A percentile compares a stretch with the other conserved stretches of the same genome.
Evolutionary conservation across 2,113 vertebrate genomes (phyloP).

Genomic region (Ammodytes dubius): DNA sequence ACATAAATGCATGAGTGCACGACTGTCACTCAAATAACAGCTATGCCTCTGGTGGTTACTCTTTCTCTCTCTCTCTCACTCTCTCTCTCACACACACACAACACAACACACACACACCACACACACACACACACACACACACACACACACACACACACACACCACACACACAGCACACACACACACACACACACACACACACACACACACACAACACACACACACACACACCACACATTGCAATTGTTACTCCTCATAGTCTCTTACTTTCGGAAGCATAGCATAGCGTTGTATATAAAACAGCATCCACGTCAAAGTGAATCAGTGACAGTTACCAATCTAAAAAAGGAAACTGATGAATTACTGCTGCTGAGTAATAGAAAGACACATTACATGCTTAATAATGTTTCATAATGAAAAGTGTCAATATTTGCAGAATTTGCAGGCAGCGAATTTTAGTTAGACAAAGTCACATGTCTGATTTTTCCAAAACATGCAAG

Average conservation of each 20-base stretch:
- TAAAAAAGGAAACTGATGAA: background rate
- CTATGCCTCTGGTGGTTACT: background rate
- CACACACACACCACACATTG: background rate
- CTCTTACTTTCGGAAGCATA: constrained; percentile 7
- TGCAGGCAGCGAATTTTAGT: background rate
- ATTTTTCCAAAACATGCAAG: background rate
- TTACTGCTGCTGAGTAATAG: constrained; percentile 5
- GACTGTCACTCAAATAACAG: constrained; percentile 41
- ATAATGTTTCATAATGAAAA: constrained; percentile 1
- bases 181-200: background rate
- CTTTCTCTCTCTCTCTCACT: background rate
- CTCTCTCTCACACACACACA: background rate
- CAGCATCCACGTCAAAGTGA: background rate
- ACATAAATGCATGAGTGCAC: constrained; percentile 35
- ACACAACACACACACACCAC: no score
- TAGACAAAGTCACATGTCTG: background rate
- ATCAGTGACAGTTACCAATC: constrained; percentile 12
- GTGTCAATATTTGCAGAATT: background rate
- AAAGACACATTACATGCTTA: background rate
- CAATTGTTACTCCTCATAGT: background rate
- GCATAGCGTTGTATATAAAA: background rate
- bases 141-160: no score
- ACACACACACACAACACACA: constrained; percentile 1
- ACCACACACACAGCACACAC: no score
- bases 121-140: no score